phyloP scores from a whole-genome alignment of 2,113 vertebrate species.

The Mesocricetus auratus region DNA sequence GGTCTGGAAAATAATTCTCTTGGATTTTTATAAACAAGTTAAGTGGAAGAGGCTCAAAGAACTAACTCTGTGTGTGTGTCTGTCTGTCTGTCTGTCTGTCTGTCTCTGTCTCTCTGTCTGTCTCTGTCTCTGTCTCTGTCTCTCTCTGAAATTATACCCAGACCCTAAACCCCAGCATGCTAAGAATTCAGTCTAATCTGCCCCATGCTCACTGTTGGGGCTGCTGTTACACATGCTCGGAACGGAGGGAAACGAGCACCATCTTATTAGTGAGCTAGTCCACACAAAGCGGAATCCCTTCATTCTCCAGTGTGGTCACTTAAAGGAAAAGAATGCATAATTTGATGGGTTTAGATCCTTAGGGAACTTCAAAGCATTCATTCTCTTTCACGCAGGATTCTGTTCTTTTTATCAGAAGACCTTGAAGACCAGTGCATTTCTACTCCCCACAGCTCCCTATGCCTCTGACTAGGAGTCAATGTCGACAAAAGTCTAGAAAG shows the following conservation, averaged over 20 bases:
- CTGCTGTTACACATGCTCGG: not conserved
- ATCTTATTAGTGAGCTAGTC: not conserved
- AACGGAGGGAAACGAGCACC: not conserved
- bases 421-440: not conserved
- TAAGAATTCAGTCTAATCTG: constrained; percentile 44
- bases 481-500: constrained; percentile 45
- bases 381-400: not conserved
- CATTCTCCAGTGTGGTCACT: not conserved
- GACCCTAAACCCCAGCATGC: not conserved
- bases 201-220: not conserved
- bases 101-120: not conserved
- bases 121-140: not conserved
- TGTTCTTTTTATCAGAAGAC: not conserved
- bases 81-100: not conserved
- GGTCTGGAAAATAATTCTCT: constrained; percentile 72
- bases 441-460: not conserved
- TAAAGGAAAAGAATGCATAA: not conserved
- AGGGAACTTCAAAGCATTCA: not conserved
- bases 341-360: not conserved
- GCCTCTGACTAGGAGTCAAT: not conserved
- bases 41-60: constrained; percentile 22
- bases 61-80: not conserved
- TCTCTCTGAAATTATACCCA: constrained; percentile 60
- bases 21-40: constrained; percentile 72
- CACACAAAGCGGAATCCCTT: not conserved